Evolutionary conservation across 2,888 invertebrate genomes (phyloP).

Genomic region (Stegana nigrithorax): DNA sequence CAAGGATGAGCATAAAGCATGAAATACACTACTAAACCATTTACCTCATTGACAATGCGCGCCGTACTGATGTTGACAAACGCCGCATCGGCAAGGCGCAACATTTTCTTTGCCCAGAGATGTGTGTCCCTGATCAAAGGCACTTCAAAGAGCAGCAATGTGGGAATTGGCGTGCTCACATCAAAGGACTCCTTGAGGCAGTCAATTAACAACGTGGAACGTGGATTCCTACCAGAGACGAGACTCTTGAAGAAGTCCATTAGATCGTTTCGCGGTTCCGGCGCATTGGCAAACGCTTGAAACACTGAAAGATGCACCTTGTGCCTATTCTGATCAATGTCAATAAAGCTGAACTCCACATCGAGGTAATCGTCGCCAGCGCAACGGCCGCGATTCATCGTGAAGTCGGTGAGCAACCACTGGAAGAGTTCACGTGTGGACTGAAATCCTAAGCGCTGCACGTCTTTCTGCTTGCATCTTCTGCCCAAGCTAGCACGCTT

Average conservation of each 20-base stretch:
- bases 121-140: constrained; percentile 29
- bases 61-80: constrained; percentile 23
- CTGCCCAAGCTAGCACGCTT: constrained; percentile 6
- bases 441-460: constrained; percentile 24
- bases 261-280: constrained; percentile 32
- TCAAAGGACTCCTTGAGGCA: constrained; percentile 51
- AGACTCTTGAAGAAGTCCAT: constrained; percentile 41
- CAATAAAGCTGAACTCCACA: constrained; percentile 39
- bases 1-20: background rate
- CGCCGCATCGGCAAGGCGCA: constrained; percentile 43
- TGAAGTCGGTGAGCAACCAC: constrained; percentile 50
- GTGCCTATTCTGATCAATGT: constrained; percentile 22
- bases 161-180: constrained; percentile 24
- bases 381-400: constrained; percentile 29
- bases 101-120: constrained; percentile 38
- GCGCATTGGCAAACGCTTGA: constrained; percentile 34
- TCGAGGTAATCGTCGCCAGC: constrained; percentile 52
- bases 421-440: constrained; percentile 46
- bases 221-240: constrained; percentile 21
- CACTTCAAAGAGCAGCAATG: constrained; percentile 47
- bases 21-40: background rate
- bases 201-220: constrained; percentile 42
- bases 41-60: constrained; percentile 15
- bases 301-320: constrained; percentile 42
- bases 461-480: background rate